Evolutionary conservation across 1,140 invertebrate species (phyloP), one percentile per base, ranked within the genome.

Genomic region (Diprion similis): DNA sequence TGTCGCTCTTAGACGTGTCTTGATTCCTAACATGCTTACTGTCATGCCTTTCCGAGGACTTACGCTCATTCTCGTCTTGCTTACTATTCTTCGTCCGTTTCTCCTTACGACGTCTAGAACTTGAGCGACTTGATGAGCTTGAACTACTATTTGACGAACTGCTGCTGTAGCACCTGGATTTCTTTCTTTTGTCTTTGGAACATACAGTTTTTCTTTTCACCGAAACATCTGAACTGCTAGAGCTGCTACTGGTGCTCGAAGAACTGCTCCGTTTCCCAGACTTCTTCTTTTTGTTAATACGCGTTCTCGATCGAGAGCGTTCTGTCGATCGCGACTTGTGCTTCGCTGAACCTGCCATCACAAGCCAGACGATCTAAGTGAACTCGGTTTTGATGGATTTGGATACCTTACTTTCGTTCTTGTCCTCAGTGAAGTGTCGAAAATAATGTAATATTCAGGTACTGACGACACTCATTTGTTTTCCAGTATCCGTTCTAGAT

Each of bases 121-220:
- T 77, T 10, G 76, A 81, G 68, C 76, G 77, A 13, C 76, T 78
- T 0, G 72, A 76, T 18, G 79, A 82, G 45, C 81, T 84, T 17
- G 79, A 82, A 46, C 81, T 84, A 17, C 79, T 79, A 51, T 77
- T 78, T 69, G 67, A 68, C 18, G 18, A 24, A 68, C 15, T 68
- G 18, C 67, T 68, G 45, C 67, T 68, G 8, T 45, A 24, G 17
- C 71, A 77, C 48, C 75, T 83, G 13, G 77, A 79, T 68, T 81
- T 83, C 15, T 78, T 79, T 8, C 80, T 79, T 70, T 84, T 84
- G 47, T 82, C 81, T 17, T 83, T 85, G 37, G 80, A 78, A 8
- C 78, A 81, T 8, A 73, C 19, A 19, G 78, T 80, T 46, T 79
- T 80, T 15, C 76, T 75, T 13, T 78, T 81, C 19, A 75, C 74